Percentiles rank a stretch among this genome's conserved stretches.
Conservation (phyloP, 2,888 invertebrate genomes). For the Drosophila kuntzei region DNA sequence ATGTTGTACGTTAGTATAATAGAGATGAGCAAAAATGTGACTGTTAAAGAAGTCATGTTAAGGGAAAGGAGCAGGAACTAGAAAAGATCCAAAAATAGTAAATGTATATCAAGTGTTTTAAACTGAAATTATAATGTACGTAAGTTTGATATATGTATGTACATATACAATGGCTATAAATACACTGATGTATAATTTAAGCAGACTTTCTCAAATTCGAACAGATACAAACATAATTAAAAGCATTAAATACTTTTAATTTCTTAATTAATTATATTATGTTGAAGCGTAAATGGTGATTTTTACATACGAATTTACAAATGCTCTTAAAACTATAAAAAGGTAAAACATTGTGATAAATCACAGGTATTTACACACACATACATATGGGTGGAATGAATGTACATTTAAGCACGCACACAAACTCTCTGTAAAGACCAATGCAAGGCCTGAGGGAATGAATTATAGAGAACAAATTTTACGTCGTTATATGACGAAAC, state of each 20-base stretch:
- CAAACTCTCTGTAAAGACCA: conserved; percentile 52
- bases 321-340: too few species aligned
- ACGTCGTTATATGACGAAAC: conserved; percentile 4
- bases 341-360: not conserved
- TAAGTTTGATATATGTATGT: not conserved
- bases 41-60: conserved; percentile 1
- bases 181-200: not conserved
- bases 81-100: too few species aligned
- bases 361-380: conserved; percentile 7
- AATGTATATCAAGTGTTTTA: too few species aligned
- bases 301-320: not conserved
- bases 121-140: too few species aligned
- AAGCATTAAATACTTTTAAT: not conserved
- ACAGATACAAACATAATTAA: not conserved
- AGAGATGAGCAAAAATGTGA: conserved; percentile 22
- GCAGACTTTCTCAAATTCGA: not conserved
- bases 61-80: not conserved
- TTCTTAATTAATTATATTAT: not conserved
- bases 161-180: not conserved
- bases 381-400: not conserved
- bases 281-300: not conserved
- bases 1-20: not conserved
- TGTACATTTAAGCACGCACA: not conserved
- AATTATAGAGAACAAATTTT: not conserved
- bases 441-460: conserved; percentile 56